Evolutionary conservation across 2,888 invertebrate genomes (phyloP).

Genomic region (Drosophila siamana): DNA sequence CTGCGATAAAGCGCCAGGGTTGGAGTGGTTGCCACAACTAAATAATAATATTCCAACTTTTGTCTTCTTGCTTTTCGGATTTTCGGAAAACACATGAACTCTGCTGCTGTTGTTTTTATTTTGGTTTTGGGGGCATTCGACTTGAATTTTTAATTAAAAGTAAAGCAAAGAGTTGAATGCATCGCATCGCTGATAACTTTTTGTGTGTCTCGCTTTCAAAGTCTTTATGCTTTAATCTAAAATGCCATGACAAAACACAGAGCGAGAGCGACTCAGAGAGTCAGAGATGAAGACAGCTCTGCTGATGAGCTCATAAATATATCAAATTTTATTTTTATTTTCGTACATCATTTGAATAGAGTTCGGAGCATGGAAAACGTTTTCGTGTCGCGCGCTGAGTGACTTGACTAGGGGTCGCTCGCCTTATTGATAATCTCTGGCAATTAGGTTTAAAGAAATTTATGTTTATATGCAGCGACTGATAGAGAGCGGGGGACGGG

Average conservation of each 20-base stretch:
- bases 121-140: constrained; percentile 25
- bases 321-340: constrained; percentile 65
- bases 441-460: constrained; percentile 63
- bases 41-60: constrained; percentile 33
- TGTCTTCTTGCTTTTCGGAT: constrained; percentile 22
- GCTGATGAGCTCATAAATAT: constrained; percentile 65
- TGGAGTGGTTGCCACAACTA: constrained; percentile 12
- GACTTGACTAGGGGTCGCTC: constrained; percentile 52
- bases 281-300: constrained; percentile 9
- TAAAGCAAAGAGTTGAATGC: constrained; percentile 46
- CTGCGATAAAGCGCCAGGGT: constrained; percentile 68
- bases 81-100: background rate
- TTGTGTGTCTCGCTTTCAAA: constrained; percentile 10
- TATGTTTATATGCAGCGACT: constrained; percentile 49
- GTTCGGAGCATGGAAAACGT: background rate
- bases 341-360: constrained; percentile 45
- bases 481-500: constrained; percentile 15
- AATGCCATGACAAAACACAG: constrained; percentile 14
- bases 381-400: background rate
- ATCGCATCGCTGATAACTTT: constrained; percentile 58
- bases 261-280: background rate
- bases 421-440: constrained; percentile 61
- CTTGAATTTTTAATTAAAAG: constrained; percentile 67
- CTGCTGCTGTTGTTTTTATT: too few relatives aligned
- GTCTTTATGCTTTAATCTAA: constrained; percentile 43